Base-by-base conservation (phyloP, 2,797 vertebrate genomes). In the Dermochelys coriacea region DNA sequence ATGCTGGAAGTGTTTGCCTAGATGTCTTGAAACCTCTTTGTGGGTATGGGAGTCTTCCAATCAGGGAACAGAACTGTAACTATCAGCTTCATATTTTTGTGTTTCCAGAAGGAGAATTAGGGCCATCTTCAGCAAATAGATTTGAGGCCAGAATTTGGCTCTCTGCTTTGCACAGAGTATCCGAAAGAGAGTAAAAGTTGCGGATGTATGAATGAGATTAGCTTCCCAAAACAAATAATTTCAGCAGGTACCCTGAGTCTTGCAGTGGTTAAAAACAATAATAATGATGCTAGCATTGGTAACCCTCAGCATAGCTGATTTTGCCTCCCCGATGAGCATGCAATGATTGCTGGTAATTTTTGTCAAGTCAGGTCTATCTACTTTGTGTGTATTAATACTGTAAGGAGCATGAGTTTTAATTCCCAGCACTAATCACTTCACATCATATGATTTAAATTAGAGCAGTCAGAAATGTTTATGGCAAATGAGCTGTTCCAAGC, bases 381-480 rank as follows among this genome's bases (percentile, higher is more conserved):
- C 47, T 29, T 47, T 11, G 81, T 37, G 21, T 41, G 31, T 51
- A 59, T 21, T 51, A 84, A 31, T 49, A 29, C 16, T 5, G 5
- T 37, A 84, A 84, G 34, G 12, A 84, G 19, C 27, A 61, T 3
- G 27, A 27, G 50, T 81, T 47, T 82, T 49, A n/a, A 41, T 77
- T 8, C 9, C 25, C 0, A 0, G 41, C 12, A 29, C 1, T 0
- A 8, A 25, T 16, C 0, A 0, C 64, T 79, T 64, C 80, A 59
- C 55, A 78, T 75, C 8, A 1, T 5, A 64, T 4, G 52, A 37
- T 45, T 52, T 52, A 15, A 49, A 19, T 2, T 57, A 41, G 87
- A 3, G 5, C 0, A 1, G 7, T 6, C 19, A 64, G 79, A 83
- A 37, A 50, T 0, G 2, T 34, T 31, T 19, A 52, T 71, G 82